A percentile compares a stretch with the other conserved stretches of the same genome.
Evolutionary conservation across 1,140 invertebrate genomes (phyloP).

Genomic region (Araneus ventricosus): DNA sequence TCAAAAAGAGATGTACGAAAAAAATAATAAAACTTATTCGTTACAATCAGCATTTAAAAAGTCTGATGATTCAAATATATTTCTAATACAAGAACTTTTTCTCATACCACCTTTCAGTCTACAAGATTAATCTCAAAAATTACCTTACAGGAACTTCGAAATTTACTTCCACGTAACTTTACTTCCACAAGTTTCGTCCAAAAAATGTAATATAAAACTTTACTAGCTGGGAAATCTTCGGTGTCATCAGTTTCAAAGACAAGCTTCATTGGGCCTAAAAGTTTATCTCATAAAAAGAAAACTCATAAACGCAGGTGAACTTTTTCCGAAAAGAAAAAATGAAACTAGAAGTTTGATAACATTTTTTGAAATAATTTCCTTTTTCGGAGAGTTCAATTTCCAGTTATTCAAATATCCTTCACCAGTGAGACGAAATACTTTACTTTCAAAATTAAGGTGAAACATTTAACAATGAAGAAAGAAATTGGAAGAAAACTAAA

Average conservation of each 20-base stretch:
- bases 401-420: too few species aligned
- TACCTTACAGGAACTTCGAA: background rate
- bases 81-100: too few species aligned
- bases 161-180: background rate
- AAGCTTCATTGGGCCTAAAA: background rate
- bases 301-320: background rate
- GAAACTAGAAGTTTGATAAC: background rate
- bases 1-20: too few species aligned
- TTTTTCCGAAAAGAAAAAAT: background rate
- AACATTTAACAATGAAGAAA: too few species aligned
- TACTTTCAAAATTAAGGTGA: too few species aligned
- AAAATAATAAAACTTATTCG: too few species aligned
- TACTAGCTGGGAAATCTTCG: background rate
- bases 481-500: too few species aligned
- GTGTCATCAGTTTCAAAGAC: background rate
- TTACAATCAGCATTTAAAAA: too few species aligned
- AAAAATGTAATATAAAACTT: background rate
- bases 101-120: too few species aligned
- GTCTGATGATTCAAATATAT: too few species aligned
- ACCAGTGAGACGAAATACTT: too few species aligned
- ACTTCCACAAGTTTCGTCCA: background rate
- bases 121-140: background rate
- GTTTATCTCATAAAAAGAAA: constrained; percentile 13
- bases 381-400: background rate
- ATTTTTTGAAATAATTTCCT: background rate